phyloP scores from a whole-genome alignment of 2,888 invertebrate species.

The Elaeidobius kamerunicus region DNA sequence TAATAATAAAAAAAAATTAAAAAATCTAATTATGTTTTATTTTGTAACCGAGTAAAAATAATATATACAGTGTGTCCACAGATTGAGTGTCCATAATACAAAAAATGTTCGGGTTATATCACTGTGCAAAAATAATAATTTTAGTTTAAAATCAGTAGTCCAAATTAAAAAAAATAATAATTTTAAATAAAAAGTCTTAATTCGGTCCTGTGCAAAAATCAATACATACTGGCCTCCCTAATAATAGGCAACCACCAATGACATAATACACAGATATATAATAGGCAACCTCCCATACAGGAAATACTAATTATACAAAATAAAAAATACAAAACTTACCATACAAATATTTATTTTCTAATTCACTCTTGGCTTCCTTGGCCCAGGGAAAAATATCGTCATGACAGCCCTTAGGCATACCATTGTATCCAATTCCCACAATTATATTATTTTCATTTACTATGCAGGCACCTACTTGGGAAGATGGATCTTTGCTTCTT shows the following conservation, averaged over 20 bases:
- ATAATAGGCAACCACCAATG: too few species aligned
- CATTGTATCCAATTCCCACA: constrained; percentile 95
- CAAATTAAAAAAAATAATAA: neutral
- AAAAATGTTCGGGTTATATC: too few species aligned
- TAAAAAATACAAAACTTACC: constrained; percentile 54
- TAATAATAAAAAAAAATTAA: too few species aligned
- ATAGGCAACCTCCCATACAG: constrained; percentile 7
- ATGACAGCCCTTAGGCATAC: constrained; percentile 87
- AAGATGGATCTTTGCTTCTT: constrained; percentile 90
- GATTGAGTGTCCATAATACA: neutral
- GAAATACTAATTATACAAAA: neutral
- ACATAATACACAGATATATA: neutral
- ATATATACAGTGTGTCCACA: neutral
- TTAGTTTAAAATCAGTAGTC: neutral
- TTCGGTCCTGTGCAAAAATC: constrained; percentile 8
- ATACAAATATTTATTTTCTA: constrained; percentile 82
- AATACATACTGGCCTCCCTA: too few species aligned
- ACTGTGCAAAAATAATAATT: constrained; percentile 1
- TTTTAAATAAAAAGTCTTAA: neutral
- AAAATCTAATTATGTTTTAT: too few species aligned
- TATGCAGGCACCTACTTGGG: constrained; percentile 96
- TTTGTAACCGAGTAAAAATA: neutral
- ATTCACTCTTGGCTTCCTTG: constrained; percentile 57
- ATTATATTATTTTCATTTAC: constrained; percentile 84
- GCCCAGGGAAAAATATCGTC: constrained; percentile 92